Percentiles rank a stretch among this genome's conserved stretches.
phyloP scores from a whole-genome alignment of 2,113 vertebrate genomes.

The Hemichromis elongatus region DNA sequence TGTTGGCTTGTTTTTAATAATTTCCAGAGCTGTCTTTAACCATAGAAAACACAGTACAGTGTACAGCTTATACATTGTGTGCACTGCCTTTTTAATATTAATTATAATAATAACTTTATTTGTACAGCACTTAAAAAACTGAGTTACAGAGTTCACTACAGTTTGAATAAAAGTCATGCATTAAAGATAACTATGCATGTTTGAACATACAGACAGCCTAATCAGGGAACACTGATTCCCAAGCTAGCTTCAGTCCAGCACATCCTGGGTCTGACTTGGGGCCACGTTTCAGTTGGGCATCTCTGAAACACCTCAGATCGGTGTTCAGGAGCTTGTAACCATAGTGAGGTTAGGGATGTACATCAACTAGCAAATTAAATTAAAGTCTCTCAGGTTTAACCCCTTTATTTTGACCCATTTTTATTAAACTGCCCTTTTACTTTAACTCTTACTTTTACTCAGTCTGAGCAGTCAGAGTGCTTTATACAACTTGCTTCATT shows the following conservation, averaged over 20 bases:
- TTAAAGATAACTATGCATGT: neutral
- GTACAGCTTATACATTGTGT: neutral
- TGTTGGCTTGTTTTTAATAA: neutral
- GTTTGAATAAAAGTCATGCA: neutral
- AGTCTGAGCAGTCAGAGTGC: neutral
- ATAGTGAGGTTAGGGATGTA: neutral
- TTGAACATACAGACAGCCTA: neutral
- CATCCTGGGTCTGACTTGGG: neutral
- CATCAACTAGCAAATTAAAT: neutral
- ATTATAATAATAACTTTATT: neutral
- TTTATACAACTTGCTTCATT: neutral
- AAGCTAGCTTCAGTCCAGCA: neutral
- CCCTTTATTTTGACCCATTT: neutral
- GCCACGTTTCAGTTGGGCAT: neutral
- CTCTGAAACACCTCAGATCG: accelerated
- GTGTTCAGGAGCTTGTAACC: neutral
- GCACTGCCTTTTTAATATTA: neutral
- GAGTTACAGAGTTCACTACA: neutral
- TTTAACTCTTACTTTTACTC: no score
- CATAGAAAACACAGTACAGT: neutral
- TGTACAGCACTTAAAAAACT: neutral
- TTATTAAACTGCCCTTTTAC: no score
- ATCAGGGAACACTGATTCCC: neutral
- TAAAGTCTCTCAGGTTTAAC: neutral
- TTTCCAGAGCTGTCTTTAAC: neutral